Conservation (phyloP, 2,113 vertebrate genomes). For the Microtus montanus region DNA sequence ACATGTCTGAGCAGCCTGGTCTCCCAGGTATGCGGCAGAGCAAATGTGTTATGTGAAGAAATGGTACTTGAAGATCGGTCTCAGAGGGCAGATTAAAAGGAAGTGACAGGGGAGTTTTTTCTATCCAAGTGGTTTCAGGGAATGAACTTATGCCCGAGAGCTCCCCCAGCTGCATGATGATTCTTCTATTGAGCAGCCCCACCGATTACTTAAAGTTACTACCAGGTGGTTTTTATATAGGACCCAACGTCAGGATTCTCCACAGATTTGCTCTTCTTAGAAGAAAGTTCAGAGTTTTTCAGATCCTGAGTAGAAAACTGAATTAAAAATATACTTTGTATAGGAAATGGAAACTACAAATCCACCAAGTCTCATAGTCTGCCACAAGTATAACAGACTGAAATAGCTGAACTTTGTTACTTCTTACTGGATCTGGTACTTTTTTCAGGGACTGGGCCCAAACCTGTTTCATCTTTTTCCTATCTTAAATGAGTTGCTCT, state of each 20-base stretch:
- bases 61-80: not conserved
- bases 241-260: constrained; percentile 3
- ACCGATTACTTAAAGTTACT: not conserved
- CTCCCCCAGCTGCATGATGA: not conserved
- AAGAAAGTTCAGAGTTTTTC: constrained; percentile 23
- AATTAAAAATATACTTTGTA: not conserved
- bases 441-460: not conserved
- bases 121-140: not conserved
- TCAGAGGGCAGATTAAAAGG: not conserved
- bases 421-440: not conserved
- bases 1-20: not conserved
- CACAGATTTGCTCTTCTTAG: not conserved
- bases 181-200: not conserved
- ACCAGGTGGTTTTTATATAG: not conserved
- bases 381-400: not conserved
- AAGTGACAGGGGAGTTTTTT: not conserved
- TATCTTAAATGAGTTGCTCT: not conserved
- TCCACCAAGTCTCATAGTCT: not conserved
- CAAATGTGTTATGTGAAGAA: not conserved
- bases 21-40: not conserved
- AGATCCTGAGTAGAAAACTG: not conserved
- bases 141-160: not conserved
- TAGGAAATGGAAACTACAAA: constrained; percentile 12
- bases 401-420: not conserved
- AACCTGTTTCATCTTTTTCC: not conserved